Base-by-base conservation (phyloP, 2,888 invertebrate species). In the Cremastobaeus sp. region DNA sequence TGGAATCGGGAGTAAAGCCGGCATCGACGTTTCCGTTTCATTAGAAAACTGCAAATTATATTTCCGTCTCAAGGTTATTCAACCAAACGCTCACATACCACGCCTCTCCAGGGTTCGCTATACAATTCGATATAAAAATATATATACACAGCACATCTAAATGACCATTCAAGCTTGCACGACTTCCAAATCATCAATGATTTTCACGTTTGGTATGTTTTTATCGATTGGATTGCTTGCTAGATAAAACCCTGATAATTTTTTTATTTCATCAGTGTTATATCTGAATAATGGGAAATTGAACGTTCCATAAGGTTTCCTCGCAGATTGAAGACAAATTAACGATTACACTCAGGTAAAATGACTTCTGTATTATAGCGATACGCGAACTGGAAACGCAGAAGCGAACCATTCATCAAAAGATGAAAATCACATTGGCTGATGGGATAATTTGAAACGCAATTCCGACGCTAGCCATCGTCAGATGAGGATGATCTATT, bases 391-490 rank as follows among this genome's bases (percentile, higher is more conserved):
- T 54, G 55, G 32, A 47, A 50, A 39, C 39, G 41, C 25, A 32
- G 55, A 30, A 66, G 66, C 45, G 18, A 50, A 45, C 64, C 48
- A 65, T 71, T 71, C 71, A 71, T 69, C 78, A 77, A 71, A 68
- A 78, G 73, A 76, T 69, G 65, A 68, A 65, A 64, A 74, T 77
- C 64, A 52, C 73, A 73, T 75, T 64, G 76, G 65, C 57, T 69
- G 69, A 68, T 73, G 57, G 73, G 73, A 76, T 73, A 71, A 77
- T 77, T 78, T 65, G 70, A 74, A 78, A 76, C 72, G 73, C 74
- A 73, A 76, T 78, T 77, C 54, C 68, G 52, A 66, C 50, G 64
- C 59, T 59, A 34, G 62, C 54, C 62, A 62, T 37, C 47, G 52
- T 32, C 55, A 32, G 57, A 52, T 37, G 30, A 55, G 66, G 39